phyloP scores from a whole-genome alignment of 2,113 vertebrate genomes.

The Ranitomeya variabilis region DNA sequence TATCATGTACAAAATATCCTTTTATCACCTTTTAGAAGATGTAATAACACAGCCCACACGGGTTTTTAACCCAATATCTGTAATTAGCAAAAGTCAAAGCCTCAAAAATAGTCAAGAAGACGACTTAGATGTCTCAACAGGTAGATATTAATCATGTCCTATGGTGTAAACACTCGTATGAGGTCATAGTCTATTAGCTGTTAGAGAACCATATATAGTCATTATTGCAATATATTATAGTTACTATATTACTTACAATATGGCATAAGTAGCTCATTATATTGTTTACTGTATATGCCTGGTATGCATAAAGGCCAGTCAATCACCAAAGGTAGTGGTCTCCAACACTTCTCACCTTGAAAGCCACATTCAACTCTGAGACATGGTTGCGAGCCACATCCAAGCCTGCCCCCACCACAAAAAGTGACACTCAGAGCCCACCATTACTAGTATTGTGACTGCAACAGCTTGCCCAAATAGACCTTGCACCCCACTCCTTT shows the following conservation, averaged over 20 bases:
- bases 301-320: neutral
- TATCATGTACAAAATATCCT: slow-evolving; percentile 26
- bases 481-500: no score
- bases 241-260: neutral
- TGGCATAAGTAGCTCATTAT: neutral
- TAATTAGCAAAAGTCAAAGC: neutral
- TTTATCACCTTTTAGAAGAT: slow-evolving; percentile 15
- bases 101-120: neutral
- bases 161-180: no score
- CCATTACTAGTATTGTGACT: no score
- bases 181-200: neutral
- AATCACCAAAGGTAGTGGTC: neutral
- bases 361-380: no score
- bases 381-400: no score
- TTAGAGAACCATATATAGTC: neutral
- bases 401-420: no score
- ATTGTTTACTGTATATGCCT: neutral
- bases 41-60: neutral
- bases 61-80: neutral
- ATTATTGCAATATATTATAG: neutral
- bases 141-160: neutral
- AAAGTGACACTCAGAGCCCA: no score
- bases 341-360: no score
- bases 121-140: neutral
- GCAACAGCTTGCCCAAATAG: no score